Evolutionary conservation across 2,888 invertebrate genomes (phyloP).

Genomic region (Orchesella flavescens): DNA sequence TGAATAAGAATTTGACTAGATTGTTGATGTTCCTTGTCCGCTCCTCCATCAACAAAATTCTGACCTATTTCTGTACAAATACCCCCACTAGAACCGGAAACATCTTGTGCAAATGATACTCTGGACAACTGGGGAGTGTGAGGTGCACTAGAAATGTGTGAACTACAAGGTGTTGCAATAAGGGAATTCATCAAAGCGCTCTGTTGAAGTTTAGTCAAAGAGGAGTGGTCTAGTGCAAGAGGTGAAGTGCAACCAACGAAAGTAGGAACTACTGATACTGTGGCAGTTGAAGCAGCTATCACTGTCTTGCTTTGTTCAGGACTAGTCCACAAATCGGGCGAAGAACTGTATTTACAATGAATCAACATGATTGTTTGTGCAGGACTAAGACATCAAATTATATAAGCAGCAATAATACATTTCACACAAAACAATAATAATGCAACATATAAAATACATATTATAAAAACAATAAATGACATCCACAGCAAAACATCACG

Average conservation of each 20-base stretch:
- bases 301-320: conserved; percentile 54
- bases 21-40: conserved; percentile 21
- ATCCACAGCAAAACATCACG: not conserved
- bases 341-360: conserved; percentile 36
- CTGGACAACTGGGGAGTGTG: conserved; percentile 34
- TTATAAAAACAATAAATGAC: conserved; percentile 6
- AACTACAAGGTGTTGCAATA: conserved; percentile 21
- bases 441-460: conserved; percentile 1
- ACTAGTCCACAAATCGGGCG: conserved; percentile 53
- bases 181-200: conserved; percentile 38
- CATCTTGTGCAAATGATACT: conserved; percentile 40
- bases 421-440: conserved; percentile 19
- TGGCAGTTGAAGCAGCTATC: conserved; percentile 55
- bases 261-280: conserved; percentile 58
- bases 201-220: conserved; percentile 44
- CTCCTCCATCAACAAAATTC: conserved; percentile 22
- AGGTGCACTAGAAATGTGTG: not conserved
- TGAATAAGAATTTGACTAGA: conserved; percentile 53
- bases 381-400: not conserved
- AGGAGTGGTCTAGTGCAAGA: conserved; percentile 41
- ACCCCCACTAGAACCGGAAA: not conserved
- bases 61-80: not conserved
- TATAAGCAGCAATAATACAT: conserved; percentile 21
- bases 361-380: not conserved
- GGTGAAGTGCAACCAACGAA: conserved; percentile 56